These are phyloP conservation scores for Champsocephalus esox DNA, from an alignment of 2,797 vertebrate species.

Conservation along the genomic window DNA sequence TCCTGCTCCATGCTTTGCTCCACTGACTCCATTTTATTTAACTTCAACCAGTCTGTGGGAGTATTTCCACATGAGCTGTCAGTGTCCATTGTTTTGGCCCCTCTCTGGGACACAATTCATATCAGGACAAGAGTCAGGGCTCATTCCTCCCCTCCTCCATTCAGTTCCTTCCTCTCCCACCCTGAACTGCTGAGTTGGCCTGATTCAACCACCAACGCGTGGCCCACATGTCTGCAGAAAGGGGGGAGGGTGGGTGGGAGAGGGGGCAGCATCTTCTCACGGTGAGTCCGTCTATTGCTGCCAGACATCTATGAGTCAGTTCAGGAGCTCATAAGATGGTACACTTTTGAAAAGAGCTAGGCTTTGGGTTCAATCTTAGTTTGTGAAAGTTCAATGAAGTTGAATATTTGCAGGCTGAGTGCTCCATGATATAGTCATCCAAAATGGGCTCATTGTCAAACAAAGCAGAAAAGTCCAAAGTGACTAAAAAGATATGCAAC, in stretches of 20 bases:
- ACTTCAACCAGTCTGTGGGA: slow-evolving; percentile 31
- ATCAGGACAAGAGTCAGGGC: slow-evolving; percentile 69
- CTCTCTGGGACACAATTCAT: slow-evolving; percentile 70
- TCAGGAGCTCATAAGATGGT: slow-evolving; percentile 25
- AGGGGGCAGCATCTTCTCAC: slow-evolving; percentile 61
- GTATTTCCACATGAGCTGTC: slow-evolving; percentile 75
- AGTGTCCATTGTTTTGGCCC: slow-evolving; percentile 73
- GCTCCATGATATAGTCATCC: neutral
- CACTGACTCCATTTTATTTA: slow-evolving; percentile 53
- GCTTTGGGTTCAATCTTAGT: slow-evolving; percentile 8
- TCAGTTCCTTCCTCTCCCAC: slow-evolving; percentile 76
- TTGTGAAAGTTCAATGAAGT: slow-evolving; percentile 9
- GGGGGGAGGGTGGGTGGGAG: slow-evolving; percentile 13
- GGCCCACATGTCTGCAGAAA: slow-evolving; percentile 66
- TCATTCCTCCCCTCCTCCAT: slow-evolving; percentile 74
- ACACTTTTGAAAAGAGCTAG: neutral
- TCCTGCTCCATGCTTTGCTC: slow-evolving; percentile 63
- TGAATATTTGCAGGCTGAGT: slow-evolving; percentile 2
- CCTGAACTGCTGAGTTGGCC: slow-evolving; percentile 79
- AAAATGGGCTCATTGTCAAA: slow-evolving; percentile 1
- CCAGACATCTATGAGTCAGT: slow-evolving; percentile 39
- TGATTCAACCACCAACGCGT: slow-evolving; percentile 66
- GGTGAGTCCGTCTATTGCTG: slow-evolving; percentile 35
- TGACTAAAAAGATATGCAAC: slow-evolving; percentile 5
- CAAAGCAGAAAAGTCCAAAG: slow-evolving; percentile 1